Conservation (phyloP, 2,113 vertebrate genomes). For the Haplochromis burtoni region DNA sequence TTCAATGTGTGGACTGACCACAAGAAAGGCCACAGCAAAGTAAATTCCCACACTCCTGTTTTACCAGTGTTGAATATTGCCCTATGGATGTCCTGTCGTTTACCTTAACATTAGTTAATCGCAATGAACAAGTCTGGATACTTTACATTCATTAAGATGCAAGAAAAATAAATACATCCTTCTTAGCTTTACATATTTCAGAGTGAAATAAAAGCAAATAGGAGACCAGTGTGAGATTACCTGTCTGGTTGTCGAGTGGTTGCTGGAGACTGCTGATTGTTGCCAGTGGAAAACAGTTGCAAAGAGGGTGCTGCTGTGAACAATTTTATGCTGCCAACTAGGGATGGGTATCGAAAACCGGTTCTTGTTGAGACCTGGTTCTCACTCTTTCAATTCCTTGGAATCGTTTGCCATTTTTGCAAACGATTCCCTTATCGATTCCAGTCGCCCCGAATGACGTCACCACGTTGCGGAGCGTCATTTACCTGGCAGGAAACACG, state of each 20-base stretch:
- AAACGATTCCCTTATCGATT: too few relatives aligned
- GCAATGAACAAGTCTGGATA: not conserved
- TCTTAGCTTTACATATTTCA: not conserved
- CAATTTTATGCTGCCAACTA: not conserved
- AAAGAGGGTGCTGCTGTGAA: not conserved
- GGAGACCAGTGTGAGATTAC: not conserved
- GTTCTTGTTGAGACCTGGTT: too few relatives aligned
- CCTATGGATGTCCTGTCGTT: not conserved
- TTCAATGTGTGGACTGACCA: slow-evolving; percentile 92
- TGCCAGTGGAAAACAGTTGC: not conserved
- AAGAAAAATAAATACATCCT: not conserved
- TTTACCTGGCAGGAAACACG: too few relatives aligned
- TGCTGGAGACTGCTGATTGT: not conserved
- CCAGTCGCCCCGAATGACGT: too few relatives aligned
- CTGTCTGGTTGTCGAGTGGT: not conserved
- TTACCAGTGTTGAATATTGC: not conserved
- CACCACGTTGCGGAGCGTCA: too few relatives aligned
- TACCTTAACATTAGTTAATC: not conserved
- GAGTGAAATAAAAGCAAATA: not conserved
- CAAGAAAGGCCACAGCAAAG: slow-evolving; percentile 88
- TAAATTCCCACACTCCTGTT: not conserved
- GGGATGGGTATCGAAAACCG: too few relatives aligned
- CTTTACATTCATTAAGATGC: not conserved
- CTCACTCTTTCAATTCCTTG: too few relatives aligned
- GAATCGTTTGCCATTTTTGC: too few relatives aligned